Conservation (phyloP, 2,888 invertebrate species). For the Patella pellucida region DNA sequence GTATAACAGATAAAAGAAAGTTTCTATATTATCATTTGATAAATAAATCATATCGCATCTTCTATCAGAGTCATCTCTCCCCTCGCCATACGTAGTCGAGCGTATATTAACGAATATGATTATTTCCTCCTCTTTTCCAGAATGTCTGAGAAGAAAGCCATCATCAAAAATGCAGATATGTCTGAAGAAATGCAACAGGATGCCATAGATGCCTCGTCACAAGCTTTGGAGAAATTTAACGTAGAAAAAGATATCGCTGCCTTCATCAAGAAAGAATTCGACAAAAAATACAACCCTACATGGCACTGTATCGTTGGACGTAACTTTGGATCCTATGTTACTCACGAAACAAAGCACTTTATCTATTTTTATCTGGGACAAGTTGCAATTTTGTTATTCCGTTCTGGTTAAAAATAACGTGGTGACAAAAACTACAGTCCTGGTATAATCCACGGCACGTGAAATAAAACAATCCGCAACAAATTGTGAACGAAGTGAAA, state of each 20-base stretch:
- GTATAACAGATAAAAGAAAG: too few relatives aligned
- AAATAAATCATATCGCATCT: too few relatives aligned
- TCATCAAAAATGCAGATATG: slow-evolving; percentile 99
- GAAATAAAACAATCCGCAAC: too few relatives aligned
- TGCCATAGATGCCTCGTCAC: slow-evolving; percentile 98
- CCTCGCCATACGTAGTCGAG: too few relatives aligned
- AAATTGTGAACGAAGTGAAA: too few relatives aligned
- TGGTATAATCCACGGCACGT: too few relatives aligned
- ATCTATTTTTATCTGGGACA: slow-evolving; percentile 99
- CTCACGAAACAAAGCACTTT: slow-evolving; percentile 99
- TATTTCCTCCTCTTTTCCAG: neutral
- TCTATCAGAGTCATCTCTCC: too few relatives aligned
- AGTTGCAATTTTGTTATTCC: slow-evolving; percentile 98
- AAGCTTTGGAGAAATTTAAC: slow-evolving; percentile 98
- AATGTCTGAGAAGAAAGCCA: slow-evolving; percentile 81
- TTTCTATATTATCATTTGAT: too few relatives aligned
- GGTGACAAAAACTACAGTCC: too few relatives aligned
- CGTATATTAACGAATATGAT: too few relatives aligned
- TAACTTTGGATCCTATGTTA: slow-evolving; percentile 98
- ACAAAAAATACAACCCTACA: slow-evolving; percentile 99
- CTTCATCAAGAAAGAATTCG: slow-evolving; percentile 99
- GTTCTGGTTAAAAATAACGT: slow-evolving; percentile 85
- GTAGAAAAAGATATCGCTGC: slow-evolving; percentile 99
- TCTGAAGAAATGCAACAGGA: slow-evolving; percentile 99
- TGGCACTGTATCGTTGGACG: slow-evolving; percentile 99